Conservation (phyloP, 2,888 invertebrate species). For the Eudasyphora cyanicolor region DNA sequence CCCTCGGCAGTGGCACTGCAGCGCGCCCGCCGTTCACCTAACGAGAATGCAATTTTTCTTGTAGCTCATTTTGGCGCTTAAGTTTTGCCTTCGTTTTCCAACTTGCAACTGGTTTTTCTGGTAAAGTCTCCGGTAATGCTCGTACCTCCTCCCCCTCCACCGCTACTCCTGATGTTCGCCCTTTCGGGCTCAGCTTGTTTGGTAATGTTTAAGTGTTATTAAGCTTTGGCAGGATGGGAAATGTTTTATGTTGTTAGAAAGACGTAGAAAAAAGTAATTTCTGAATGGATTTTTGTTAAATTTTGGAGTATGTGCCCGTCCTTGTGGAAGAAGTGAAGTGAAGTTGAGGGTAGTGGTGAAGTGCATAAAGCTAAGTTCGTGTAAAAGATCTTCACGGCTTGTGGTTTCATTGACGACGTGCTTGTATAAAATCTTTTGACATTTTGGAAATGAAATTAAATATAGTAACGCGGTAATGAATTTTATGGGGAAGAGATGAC, state of each 20-base stretch:
- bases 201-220: slow-evolving; percentile 24
- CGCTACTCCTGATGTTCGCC: no score
- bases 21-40: no score
- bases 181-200: background rate
- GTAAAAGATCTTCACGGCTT: no score
- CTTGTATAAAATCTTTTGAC: no score
- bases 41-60: slow-evolving; percentile 33
- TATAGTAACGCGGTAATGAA: no score
- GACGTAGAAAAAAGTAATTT: background rate
- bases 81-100: slow-evolving; percentile 33
- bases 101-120: slow-evolving; percentile 14
- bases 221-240: slow-evolving; percentile 9
- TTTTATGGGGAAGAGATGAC: no score
- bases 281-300: slow-evolving; percentile 9
- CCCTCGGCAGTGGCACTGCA: background rate
- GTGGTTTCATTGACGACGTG: no score
- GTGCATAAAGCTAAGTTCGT: no score
- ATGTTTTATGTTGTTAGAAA: slow-evolving; percentile 4
- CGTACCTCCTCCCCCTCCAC: no score
- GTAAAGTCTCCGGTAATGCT: background rate
- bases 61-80: slow-evolving; percentile 33
- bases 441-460: no score
- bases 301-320: background rate
- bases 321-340: background rate
- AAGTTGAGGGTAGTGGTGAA: no score